These are phyloP conservation scores for Thaleichthys pacificus DNA, from an alignment of 2,797 vertebrate species.

Conservation along the genomic window DNA sequence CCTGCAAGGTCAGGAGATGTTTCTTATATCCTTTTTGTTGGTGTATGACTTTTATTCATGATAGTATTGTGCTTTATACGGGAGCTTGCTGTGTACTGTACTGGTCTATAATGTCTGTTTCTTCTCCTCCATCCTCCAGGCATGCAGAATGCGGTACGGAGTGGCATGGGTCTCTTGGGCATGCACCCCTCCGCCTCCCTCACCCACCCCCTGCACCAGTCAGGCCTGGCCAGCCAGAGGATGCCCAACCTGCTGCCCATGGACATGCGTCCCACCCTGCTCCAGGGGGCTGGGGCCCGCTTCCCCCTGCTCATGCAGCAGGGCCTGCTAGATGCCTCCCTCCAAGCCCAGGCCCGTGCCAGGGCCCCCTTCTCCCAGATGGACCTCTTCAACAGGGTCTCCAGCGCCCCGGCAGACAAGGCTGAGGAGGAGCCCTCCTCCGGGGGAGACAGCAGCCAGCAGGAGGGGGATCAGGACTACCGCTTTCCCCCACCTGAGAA, in stretches of 20 bases:
- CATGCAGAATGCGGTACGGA: slow-evolving; percentile 80
- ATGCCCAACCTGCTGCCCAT: slow-evolving; percentile 89
- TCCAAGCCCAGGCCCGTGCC: slow-evolving; percentile 83
- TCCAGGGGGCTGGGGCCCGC: slow-evolving; percentile 70
- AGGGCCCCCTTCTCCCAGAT: slow-evolving; percentile 87
- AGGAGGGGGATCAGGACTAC: slow-evolving; percentile 97
- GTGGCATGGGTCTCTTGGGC: slow-evolving; percentile 83
- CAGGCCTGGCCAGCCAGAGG: slow-evolving; percentile 82
- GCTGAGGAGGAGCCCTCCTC: slow-evolving; percentile 81
- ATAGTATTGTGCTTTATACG: neutral
- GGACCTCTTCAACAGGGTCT: slow-evolving; percentile 84
- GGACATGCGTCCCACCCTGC: slow-evolving; percentile 90
- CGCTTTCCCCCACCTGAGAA: slow-evolving; percentile 91
- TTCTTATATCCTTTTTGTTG: neutral
- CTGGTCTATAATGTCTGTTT: slow-evolving; percentile 15
- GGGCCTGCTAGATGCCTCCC: slow-evolving; percentile 82
- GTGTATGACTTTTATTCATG: neutral
- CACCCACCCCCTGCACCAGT: slow-evolving; percentile 83
- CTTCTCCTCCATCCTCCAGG: slow-evolving; percentile 53
- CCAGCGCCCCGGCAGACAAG: slow-evolving; percentile 81
- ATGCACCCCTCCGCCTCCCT: slow-evolving; percentile 86
- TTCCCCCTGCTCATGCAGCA: slow-evolving; percentile 91
- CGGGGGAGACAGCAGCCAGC: slow-evolving; percentile 77
- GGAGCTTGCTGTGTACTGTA: neutral
- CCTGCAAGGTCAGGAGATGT: slow-evolving; percentile 68